Percentiles rank a stretch among this genome's conserved stretches.
These are phyloP conservation scores for Nylanderia fulva DNA, from an alignment of 1,140 invertebrate genomes.

Conservation along the genomic window DNA sequence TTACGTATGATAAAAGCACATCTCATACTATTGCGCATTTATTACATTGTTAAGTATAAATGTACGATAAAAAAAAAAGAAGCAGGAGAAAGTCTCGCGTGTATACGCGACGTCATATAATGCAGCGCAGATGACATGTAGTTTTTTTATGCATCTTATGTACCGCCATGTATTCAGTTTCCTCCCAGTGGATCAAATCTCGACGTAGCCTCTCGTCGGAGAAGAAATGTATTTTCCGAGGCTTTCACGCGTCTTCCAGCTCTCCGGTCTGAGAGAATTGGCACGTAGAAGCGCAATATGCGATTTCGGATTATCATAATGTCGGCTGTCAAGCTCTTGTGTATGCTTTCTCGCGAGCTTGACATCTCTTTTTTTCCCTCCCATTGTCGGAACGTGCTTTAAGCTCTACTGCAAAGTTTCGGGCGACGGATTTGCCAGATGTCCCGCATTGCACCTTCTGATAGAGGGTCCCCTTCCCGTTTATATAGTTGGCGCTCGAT, in stretches of 20 bases:
- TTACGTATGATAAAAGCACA: background rate
- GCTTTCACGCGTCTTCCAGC: slow-evolving; percentile 38
- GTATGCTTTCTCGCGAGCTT: slow-evolving; percentile 18
- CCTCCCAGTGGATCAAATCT: slow-evolving; percentile 23
- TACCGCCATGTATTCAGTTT: background rate
- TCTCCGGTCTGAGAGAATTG: slow-evolving; percentile 13
- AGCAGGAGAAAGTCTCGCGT: background rate
- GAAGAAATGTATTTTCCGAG: slow-evolving; percentile 40
- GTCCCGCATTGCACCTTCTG: slow-evolving; percentile 10
- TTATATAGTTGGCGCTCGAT: slow-evolving; percentile 39
- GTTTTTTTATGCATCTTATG: background rate
- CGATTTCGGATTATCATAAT: slow-evolving; percentile 77
- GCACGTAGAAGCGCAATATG: slow-evolving; percentile 65
- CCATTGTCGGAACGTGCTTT: background rate
- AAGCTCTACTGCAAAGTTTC: slow-evolving; percentile 45
- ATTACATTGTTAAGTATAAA: background rate
- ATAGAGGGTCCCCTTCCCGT: background rate
- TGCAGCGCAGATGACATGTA: slow-evolving; percentile 5
- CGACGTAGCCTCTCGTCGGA: slow-evolving; percentile 1
- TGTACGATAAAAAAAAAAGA: background rate
- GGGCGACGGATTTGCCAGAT: slow-evolving; percentile 45
- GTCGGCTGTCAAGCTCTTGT: slow-evolving; percentile 53
- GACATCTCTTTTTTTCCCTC: slow-evolving; percentile 40
- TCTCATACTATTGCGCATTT: background rate
- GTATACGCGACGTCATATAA: background rate